Base-by-base conservation (phyloP, 2,888 invertebrate species). In the Drosophila kanekoi region DNA sequence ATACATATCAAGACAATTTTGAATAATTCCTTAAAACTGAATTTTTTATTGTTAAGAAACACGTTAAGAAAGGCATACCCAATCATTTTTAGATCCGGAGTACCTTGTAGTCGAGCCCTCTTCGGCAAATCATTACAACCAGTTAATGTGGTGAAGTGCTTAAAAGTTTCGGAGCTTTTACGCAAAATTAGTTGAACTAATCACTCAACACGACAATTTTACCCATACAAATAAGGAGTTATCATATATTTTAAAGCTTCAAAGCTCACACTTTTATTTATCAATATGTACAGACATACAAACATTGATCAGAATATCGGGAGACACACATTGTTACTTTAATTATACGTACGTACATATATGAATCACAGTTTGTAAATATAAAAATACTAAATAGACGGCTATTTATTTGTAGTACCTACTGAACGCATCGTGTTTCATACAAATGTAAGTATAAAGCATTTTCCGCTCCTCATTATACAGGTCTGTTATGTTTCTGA, bases 401-500 rank as follows among this genome's bases (percentile, higher is more conserved):
- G 10, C 14, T 52, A 53, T 13, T 20, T 40, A 52, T n/a, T 13
- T 38, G 1, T 11, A 4, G 18, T 71, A 68, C 0, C 6, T 40
- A 2, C n/a, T 41, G 8, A 6, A 35, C 10, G 33, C 35, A 20
- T 32, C 23, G 35, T 72, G 49, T 8, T 44, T 74, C 52, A 72
- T 52, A 32, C 51, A 49, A 6, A 88, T 47, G 40, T 63, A 89
- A n/a, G 87, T 71, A 4, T 78, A 81, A 3, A 83, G 57, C 20
- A 71, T 67, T 49, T 71, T 76, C 6, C 68, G 54, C 23, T 83
- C 89, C 3, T 62, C 47, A 44, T 84, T 54, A 32, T 68, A 72
- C 6, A 89, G 33, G 16, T 81, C 70, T 4, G 41, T 45, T 3
- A 87, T 57, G 9, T 33, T 28, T 38, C 71, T 81, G 11, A 53